These are phyloP conservation scores for Pandemis cinnamomeana DNA, from an alignment of 2,888 invertebrate genomes.

Conservation along the genomic window DNA sequence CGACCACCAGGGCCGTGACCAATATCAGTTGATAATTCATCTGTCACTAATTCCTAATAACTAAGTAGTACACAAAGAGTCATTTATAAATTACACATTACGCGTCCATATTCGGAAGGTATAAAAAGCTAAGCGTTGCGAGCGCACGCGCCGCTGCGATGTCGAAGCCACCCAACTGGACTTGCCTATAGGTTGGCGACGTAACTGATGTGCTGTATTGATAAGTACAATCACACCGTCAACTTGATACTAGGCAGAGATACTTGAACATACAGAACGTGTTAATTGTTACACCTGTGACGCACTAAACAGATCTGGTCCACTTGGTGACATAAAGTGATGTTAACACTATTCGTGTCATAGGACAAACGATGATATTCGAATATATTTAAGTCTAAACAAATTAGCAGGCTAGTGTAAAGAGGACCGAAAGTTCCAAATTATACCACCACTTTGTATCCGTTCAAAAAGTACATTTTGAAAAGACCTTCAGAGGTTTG, in stretches of 20 bases:
- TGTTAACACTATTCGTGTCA: background rate
- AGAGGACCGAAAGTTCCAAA: slow-evolving; percentile 5
- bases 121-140: slow-evolving; percentile 4
- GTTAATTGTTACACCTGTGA: background rate
- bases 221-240: slow-evolving; percentile 11
- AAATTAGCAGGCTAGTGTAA: slow-evolving; percentile 1
- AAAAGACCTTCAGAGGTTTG: slow-evolving; percentile 27
- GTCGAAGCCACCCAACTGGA: slow-evolving; percentile 10
- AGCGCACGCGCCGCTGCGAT: background rate
- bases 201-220: background rate
- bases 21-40: background rate
- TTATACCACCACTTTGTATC: slow-evolving; percentile 21
- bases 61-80: background rate
- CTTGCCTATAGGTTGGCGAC: slow-evolving; percentile 3
- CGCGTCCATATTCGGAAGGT: slow-evolving; percentile 10
- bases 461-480: slow-evolving; percentile 9
- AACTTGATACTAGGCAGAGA: background rate
- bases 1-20: background rate
- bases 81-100: slow-evolving; percentile 15
- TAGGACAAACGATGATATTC: background rate
- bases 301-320: background rate
- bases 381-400: background rate
- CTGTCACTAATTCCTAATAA: background rate
- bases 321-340: background rate
- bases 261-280: background rate